Evolutionary conservation across 2,888 invertebrate genomes (phyloP).

Genomic region (Lapara coniferarum): DNA sequence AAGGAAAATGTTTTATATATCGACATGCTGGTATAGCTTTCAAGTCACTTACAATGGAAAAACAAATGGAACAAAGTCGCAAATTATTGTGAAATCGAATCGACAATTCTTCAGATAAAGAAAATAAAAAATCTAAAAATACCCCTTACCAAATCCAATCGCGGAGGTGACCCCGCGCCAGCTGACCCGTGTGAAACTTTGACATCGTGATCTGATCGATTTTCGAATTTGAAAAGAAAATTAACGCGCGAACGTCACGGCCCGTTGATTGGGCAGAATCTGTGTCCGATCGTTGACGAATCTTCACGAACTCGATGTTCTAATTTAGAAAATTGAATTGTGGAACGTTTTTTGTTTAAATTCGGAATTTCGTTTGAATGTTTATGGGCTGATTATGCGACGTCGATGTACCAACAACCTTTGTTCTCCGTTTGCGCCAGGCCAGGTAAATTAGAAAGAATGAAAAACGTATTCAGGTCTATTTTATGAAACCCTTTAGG

Average conservation of each 20-base stretch:
- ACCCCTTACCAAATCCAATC: conserved; percentile 22
- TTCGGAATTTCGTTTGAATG: conserved; percentile 30
- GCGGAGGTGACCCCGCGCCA: conserved; percentile 35
- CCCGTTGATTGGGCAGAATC: conserved; percentile 60
- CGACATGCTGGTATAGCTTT: no score
- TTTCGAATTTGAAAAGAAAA: conserved; percentile 54
- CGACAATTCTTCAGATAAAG: background rate
- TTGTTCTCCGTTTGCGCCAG: background rate
- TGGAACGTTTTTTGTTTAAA: conserved; percentile 33
- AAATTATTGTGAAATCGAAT: background rate
- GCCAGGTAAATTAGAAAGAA: background rate
- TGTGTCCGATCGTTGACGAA: conserved; percentile 36
- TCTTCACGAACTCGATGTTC: conserved; percentile 37
- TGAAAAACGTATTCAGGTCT: background rate
- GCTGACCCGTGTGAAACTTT: conserved; percentile 75
- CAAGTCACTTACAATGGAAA: no score
- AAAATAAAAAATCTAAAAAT: conserved; percentile 14
- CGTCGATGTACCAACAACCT: background rate
- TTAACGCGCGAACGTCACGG: conserved; percentile 57
- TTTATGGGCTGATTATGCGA: conserved; percentile 29
- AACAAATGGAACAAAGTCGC: background rate
- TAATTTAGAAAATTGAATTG: conserved; percentile 39
- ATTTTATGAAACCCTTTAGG: no score
- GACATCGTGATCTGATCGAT: conserved; percentile 68
- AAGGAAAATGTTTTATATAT: no score